Evolutionary conservation across 1,140 invertebrate genomes (phyloP).

Genomic region (Eumaeus atala): DNA sequence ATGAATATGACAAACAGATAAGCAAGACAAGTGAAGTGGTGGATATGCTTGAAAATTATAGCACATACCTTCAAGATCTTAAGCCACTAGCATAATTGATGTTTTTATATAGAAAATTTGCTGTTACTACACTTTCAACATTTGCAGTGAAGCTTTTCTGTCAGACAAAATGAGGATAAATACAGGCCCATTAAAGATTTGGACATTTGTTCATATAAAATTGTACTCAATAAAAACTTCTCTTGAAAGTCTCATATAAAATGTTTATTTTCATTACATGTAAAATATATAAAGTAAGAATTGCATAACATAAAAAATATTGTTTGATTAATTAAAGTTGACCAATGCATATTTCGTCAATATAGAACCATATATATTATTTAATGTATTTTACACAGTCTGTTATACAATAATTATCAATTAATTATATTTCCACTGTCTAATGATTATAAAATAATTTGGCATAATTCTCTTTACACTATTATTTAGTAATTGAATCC

Average conservation of each 20-base stretch:
- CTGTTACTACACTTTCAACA: too few species aligned
- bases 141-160: too few species aligned
- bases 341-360: slow-evolving; percentile 43
- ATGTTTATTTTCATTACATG: slow-evolving; percentile 70
- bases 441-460: slow-evolving; percentile 66
- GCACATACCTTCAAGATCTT: slow-evolving; percentile 76
- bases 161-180: too few species aligned
- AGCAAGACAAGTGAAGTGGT: slow-evolving; percentile 75
- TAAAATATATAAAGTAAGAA: slow-evolving; percentile 64
- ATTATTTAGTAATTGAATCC: slow-evolving; percentile 39
- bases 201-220: not conserved
- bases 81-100: slow-evolving; percentile 64
- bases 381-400: slow-evolving; percentile 12
- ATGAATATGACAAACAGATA: slow-evolving; percentile 84
- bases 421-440: slow-evolving; percentile 11
- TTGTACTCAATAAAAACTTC: slow-evolving; percentile 32
- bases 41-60: slow-evolving; percentile 79
- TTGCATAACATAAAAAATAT: slow-evolving; percentile 59
- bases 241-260: slow-evolving; percentile 70
- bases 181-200: not conserved
- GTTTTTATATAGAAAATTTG: not conserved
- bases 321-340: slow-evolving; percentile 44
- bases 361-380: slow-evolving; percentile 19
- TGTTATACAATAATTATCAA: slow-evolving; percentile 14
- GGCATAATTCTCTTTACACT: slow-evolving; percentile 63